Percentiles rank a stretch among this genome's conserved stretches.
phyloP scores from a whole-genome alignment of 2,888 invertebrate species.

The Hedya salicella region DNA sequence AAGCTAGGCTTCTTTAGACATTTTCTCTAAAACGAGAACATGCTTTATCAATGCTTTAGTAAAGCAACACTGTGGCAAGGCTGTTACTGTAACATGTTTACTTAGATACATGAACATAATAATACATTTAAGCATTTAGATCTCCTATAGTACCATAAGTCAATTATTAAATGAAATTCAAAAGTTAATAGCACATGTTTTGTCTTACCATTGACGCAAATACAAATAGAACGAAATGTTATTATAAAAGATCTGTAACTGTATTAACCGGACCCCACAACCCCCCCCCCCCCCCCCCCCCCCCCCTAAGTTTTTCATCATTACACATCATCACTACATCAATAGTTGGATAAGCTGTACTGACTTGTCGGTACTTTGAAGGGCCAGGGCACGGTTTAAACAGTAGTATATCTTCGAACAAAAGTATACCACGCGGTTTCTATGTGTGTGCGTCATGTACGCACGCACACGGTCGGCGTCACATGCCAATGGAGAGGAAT shows the following conservation, averaged over 20 bases:
- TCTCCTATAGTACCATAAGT: conserved; percentile 22
- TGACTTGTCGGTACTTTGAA: no score
- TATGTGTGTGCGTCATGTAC: no score
- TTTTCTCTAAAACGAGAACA: conserved; percentile 17
- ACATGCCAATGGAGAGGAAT: no score
- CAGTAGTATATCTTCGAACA: no score
- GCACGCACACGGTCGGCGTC: no score
- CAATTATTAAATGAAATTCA: background rate
- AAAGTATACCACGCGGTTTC: no score
- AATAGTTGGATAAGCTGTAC: no score
- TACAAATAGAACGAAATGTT: conserved; percentile 10
- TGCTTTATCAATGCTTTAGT: conserved; percentile 17
- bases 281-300: no score
- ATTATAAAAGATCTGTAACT: conserved; percentile 34
- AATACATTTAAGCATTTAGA: conserved; percentile 30
- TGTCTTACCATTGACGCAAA: background rate
- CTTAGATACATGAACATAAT: conserved; percentile 18
- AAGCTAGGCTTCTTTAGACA: conserved; percentile 18
- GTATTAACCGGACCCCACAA: conserved; percentile 28
- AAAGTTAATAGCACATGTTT: background rate
- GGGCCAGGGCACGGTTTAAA: no score
- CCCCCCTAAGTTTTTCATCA: no score
- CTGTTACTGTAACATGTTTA: conserved; percentile 29
- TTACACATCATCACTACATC: no score
- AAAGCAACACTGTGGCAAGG: conserved; percentile 15